phyloP scores from a whole-genome alignment of 1,140 invertebrate species.

The Phocides pigmalion region DNA sequence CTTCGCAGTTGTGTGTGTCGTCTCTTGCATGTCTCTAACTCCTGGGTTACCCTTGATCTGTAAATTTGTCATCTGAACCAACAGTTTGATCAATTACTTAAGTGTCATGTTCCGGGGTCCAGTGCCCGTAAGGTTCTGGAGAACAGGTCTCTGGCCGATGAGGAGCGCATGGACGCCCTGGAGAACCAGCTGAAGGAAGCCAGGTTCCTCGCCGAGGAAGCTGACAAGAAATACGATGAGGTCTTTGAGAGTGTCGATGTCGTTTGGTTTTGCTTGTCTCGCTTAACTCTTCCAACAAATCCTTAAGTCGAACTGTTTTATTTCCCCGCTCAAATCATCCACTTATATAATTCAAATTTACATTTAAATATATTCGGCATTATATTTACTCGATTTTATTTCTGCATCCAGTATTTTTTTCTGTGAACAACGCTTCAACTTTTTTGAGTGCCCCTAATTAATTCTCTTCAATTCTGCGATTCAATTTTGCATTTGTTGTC shows the following conservation, averaged over 20 bases:
- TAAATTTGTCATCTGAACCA: constrained; percentile 35
- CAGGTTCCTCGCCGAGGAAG: constrained; percentile 99
- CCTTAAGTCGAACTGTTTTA: not conserved
- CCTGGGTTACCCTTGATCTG: constrained; percentile 67
- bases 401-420: constrained; percentile 11
- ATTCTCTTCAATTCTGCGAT: constrained; percentile 14
- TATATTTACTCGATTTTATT: not conserved
- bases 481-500: constrained; percentile 14
- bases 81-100: constrained; percentile 48
- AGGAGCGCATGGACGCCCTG: constrained; percentile 99
- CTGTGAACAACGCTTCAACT: constrained; percentile 14
- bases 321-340: constrained; percentile 1
- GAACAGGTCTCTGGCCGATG: constrained; percentile 99
- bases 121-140: constrained; percentile 99
- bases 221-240: constrained; percentile 99
- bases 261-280: constrained; percentile 72
- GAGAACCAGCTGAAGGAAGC: constrained; percentile 99
- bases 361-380: not conserved
- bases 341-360: not conserved
- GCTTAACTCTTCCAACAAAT: constrained; percentile 42
- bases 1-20: constrained; percentile 52
- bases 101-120: constrained; percentile 66
- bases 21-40: constrained; percentile 74
- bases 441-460: constrained; percentile 10
- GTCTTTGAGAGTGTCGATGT: constrained; percentile 83